These are phyloP conservation scores for Xenentodon cancila DNA, from an alignment of 2,797 vertebrate species.

Conservation along the genomic window DNA sequence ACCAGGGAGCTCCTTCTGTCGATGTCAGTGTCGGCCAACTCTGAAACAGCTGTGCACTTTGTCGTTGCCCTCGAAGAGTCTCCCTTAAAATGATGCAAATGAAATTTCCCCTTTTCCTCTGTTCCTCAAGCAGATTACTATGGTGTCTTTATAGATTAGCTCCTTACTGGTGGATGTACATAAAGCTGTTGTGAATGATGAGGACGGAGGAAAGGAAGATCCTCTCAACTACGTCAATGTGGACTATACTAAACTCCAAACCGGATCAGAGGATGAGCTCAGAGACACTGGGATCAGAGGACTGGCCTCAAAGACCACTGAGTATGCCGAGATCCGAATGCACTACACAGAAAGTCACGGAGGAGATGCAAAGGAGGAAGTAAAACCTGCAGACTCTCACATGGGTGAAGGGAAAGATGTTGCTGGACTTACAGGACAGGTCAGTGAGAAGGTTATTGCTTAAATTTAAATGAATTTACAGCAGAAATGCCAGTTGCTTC, in stretches of 20 bases:
- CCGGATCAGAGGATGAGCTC: not conserved
- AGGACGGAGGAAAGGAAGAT: constrained; percentile 11
- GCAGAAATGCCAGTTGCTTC: not conserved
- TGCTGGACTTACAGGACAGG: constrained; percentile 3
- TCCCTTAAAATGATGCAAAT: no score
- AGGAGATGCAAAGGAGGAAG: constrained; percentile 5
- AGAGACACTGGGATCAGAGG: constrained; percentile 34
- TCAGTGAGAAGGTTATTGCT: constrained; percentile 8
- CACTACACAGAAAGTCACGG: not conserved
- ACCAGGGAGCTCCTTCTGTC: not conserved
- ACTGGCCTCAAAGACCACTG: constrained; percentile 19
- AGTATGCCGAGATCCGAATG: constrained; percentile 44
- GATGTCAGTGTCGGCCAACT: not conserved
- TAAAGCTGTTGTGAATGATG: constrained; percentile 25
- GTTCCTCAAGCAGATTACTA: not conserved
- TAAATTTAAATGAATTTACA: not conserved
- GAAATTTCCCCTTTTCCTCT: not conserved
- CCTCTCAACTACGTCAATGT: constrained; percentile 28
- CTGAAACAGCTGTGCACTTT: not conserved
- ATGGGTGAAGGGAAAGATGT: not conserved
- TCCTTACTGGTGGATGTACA: constrained; percentile 32
- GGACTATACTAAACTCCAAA: constrained; percentile 42
- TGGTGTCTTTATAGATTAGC: constrained; percentile 33
- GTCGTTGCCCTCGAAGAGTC: not conserved
- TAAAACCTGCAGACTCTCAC: constrained; percentile 7